Conservation (phyloP, 2,797 vertebrate genomes). For the Hippocampus kuda region DNA sequence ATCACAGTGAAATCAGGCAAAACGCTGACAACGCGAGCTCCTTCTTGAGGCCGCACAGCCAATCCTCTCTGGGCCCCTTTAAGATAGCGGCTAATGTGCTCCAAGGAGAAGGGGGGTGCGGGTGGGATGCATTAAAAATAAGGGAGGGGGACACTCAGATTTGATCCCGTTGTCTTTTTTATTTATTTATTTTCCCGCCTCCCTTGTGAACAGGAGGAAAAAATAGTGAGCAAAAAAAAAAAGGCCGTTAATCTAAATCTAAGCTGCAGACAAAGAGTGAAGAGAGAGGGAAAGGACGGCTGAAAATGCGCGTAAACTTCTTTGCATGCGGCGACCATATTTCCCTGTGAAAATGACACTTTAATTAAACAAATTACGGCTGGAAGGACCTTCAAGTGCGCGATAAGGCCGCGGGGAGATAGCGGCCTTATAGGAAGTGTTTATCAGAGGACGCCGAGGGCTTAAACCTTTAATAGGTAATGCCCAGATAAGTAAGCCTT, state of each 20-base stretch:
- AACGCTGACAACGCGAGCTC: conserved; percentile 69
- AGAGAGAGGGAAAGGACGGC: conserved; percentile 15
- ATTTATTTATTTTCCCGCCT: conserved; percentile 5
- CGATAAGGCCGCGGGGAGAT: conserved; percentile 68
- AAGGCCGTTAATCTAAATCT: conserved; percentile 64
- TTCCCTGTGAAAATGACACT: conserved; percentile 73
- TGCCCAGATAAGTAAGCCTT: conserved; percentile 75
- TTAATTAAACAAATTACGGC: conserved; percentile 79
- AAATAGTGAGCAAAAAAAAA: conserved; percentile 17
- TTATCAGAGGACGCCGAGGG: conserved; percentile 65
- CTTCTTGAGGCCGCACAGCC: conserved; percentile 55
- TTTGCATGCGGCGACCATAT: conserved; percentile 63
- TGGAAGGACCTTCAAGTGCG: conserved; percentile 69
- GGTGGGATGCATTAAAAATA: not conserved
- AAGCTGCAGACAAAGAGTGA: conserved; percentile 49
- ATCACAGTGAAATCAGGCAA: conserved; percentile 68
- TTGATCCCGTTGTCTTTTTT: conserved; percentile 55
- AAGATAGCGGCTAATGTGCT: conserved; percentile 50
- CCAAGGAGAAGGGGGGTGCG: not conserved
- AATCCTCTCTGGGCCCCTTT: conserved; percentile 69
- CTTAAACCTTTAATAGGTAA: conserved; percentile 81
- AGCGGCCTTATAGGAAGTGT: conserved; percentile 73
- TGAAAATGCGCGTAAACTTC: conserved; percentile 57
- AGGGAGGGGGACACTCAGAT: conserved; percentile 34
- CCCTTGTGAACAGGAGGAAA: conserved; percentile 31